Base-by-base conservation (phyloP, 2,797 vertebrate genomes). In the Pantherophis vulpinus region DNA sequence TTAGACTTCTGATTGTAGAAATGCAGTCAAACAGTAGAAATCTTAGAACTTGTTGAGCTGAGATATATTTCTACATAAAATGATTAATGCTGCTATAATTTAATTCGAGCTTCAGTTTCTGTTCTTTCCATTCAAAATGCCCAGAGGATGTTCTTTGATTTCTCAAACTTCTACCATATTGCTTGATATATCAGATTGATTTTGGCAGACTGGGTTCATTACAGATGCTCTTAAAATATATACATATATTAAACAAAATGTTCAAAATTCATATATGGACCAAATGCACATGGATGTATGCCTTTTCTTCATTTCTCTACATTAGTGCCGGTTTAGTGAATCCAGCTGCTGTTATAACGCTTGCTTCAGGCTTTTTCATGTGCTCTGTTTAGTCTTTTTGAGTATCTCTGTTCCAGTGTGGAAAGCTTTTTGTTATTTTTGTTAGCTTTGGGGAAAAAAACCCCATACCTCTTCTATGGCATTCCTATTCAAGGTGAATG, bases 341-440 rank as follows among this genome's bases (percentile, higher is more conserved):
- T 89, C 90, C 93, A 93, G 90, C 90, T 93, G 93, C 87, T 74
- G 89, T 93, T 89, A 58, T 86, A 60, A 86, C 47, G 32, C 86
- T 83, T 93, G 87, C 90, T 60, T 91, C 29, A 66, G 87, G 12
- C 29, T 89, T 86, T 93, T 91, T 60, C 70, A 86, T 91, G 58
- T 86, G 59, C 90, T 93, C 89, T 91, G 59, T 86, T 86, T 91
- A 89, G 70, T 93, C n/a, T 74, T 74, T 93, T 91, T 89, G 61
- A 91, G 66, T 91, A 83, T 56, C 59, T 93, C 66, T 91, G 51
- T 83, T 89, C 66, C 27, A 89, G 56, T 89, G 59, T 51, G 87
- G 32, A 63, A 91, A 60, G 27, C 18, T 79, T 79, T 25, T 83
- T 87, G n/a, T 88, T 55, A 87, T 74, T 60, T 58, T 27, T 91